Percentiles rank a stretch among this genome's conserved stretches.
Conservation (phyloP, 2,113 vertebrate species). For the Desmodus rotundus region DNA sequence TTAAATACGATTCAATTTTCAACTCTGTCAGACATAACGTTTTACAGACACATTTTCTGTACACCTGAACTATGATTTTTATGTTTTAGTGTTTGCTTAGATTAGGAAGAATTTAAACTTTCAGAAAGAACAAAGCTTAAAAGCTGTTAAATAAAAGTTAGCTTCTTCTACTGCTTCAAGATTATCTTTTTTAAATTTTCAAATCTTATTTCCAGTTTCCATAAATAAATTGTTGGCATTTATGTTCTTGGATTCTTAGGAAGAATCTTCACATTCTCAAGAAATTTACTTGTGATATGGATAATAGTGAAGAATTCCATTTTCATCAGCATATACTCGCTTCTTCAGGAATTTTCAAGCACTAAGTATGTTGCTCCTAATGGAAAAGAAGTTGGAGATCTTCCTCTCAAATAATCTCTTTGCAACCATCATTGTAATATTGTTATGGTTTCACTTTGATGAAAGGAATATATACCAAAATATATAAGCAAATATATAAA, state of each 20-base stretch:
- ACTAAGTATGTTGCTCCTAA: not conserved
- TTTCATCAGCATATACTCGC: constrained; percentile 36
- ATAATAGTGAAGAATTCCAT: constrained; percentile 43
- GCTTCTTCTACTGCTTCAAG: constrained; percentile 66
- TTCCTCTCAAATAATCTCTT: not conserved
- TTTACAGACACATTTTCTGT: constrained; percentile 26
- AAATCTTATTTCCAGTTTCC: constrained; percentile 73
- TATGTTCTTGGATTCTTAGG: constrained; percentile 60
- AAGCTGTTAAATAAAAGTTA: constrained; percentile 73
- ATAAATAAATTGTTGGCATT: constrained; percentile 69
- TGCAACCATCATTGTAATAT: not conserved
- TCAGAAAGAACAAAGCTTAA: constrained; percentile 61
- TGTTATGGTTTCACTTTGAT: not conserved
- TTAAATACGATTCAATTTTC: constrained; percentile 33
- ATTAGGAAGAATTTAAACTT: constrained; percentile 31
- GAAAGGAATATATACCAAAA: not conserved
- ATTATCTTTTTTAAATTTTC: constrained; percentile 76
- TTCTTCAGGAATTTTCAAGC: constrained; percentile 58
- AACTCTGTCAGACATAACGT: not conserved
- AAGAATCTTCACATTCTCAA: constrained; percentile 65
- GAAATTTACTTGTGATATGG: constrained; percentile 74
- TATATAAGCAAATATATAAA: too few relatives aligned
- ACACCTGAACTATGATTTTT: not conserved
- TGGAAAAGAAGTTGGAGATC: not conserved
- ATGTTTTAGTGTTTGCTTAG: not conserved